Conservation (phyloP, 2,797 vertebrate species). For the Margarornis squamiger region DNA sequence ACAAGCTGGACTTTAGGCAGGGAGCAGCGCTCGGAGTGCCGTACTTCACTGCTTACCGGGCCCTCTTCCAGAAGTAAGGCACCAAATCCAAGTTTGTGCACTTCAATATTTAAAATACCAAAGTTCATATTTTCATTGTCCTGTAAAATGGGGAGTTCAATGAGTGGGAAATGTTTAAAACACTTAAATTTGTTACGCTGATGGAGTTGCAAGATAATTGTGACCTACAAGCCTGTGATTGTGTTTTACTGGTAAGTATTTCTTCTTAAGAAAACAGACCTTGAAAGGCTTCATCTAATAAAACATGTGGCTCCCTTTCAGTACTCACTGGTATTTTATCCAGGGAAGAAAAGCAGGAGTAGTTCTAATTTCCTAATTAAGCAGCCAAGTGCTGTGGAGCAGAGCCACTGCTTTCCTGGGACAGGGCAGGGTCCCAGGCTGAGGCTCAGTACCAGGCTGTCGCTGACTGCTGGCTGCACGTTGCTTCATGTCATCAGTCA, state of each 20-base stretch:
- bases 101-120: background rate
- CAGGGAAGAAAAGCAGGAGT: background rate
- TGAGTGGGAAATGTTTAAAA: background rate
- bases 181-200: background rate
- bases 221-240: background rate
- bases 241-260: background rate
- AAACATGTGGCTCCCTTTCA: accelerated
- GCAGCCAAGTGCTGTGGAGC: background rate
- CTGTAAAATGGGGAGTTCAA: background rate
- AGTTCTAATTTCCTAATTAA: background rate
- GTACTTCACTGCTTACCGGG: slow-evolving; percentile 91
- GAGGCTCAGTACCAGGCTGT: background rate
- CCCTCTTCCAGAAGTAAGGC: slow-evolving; percentile 89
- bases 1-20: slow-evolving; percentile 82
- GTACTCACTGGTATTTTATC: background rate
- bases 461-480: background rate
- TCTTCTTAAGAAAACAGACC: background rate
- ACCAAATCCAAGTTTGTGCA: background rate
- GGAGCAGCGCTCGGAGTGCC: slow-evolving; percentile 89
- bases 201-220: background rate
- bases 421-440: background rate
- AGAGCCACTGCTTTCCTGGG: background rate
- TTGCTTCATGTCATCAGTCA: background rate
- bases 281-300: background rate
- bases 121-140: background rate